A percentile compares a stretch with the other conserved stretches of the same genome.
phyloP scores from a whole-genome alignment of 92 coral and sea anemone genomes.

The Parazoanthus darwini region DNA sequence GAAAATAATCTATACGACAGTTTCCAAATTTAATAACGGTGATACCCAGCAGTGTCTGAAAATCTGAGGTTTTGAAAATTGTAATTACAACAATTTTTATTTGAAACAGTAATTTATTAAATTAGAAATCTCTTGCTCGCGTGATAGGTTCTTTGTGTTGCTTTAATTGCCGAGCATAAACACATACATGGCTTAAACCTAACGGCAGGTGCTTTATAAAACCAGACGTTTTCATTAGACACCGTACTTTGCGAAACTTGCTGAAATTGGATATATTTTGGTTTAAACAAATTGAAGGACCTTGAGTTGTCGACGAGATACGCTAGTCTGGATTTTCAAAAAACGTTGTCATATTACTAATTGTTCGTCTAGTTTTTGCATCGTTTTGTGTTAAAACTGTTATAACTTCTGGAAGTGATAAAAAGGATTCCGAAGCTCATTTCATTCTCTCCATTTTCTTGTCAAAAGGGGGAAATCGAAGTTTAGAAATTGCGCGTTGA shows the following conservation, averaged over 20 bases:
- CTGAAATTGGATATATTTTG: not conserved
- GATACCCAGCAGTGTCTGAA: conserved; percentile 8
- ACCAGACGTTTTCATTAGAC: not conserved
- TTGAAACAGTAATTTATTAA: not conserved
- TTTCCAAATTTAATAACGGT: not conserved
- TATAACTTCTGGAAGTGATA: too few species aligned
- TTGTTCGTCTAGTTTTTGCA: not conserved
- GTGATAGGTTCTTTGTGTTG: not conserved
- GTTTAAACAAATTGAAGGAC: not conserved
- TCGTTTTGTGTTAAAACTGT: not conserved
- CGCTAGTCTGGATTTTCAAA: not conserved
- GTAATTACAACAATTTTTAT: not conserved
- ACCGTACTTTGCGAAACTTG: not conserved
- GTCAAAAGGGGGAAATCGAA: too few species aligned
- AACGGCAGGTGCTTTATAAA: not conserved
- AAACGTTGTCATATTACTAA: not conserved
- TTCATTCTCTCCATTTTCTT: too few species aligned
- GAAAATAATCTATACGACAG: not conserved
- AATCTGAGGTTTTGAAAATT: not conserved
- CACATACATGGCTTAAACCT: not conserved
- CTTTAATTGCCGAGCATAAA: not conserved
- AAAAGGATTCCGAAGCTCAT: too few species aligned
- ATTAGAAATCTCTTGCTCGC: not conserved
- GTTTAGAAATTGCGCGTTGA: too few species aligned
- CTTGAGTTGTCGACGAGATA: not conserved